A percentile compares a stretch with the other conserved stretches of the same genome.
Conservation (phyloP, 2,113 vertebrate genomes). For the Mormyrus iriodes region DNA sequence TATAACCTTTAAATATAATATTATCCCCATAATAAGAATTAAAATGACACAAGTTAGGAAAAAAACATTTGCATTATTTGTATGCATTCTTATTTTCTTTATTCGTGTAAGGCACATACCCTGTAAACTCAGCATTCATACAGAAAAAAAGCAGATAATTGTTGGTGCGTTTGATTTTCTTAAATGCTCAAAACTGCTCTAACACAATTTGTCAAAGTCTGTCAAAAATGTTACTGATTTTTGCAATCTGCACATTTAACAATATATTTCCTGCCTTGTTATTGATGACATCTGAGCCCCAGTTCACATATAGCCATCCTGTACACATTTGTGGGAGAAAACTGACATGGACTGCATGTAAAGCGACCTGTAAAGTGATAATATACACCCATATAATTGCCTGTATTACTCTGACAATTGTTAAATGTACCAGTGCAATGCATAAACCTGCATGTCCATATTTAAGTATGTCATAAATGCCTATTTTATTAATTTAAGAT, state of each 20-base stretch:
- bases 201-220: not conserved
- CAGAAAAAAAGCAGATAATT: not conserved
- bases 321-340: not conserved
- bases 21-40: not conserved
- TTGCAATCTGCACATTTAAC: not conserved
- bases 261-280: not conserved
- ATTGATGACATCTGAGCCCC: not conserved
- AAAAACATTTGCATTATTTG: not conserved
- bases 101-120: not conserved
- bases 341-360: not conserved
- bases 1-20: not conserved
- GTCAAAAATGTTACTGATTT: not conserved
- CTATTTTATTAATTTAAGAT: not conserved
- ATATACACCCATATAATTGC: not conserved
- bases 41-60: not conserved
- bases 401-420: too few relatives aligned
- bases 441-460: not conserved
- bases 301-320: not conserved
- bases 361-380: not conserved
- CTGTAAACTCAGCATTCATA: too few relatives aligned
- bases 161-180: not conserved
- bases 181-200: not conserved
- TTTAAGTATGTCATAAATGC: not conserved
- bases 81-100: not conserved
- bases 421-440: too few relatives aligned